Percentiles rank a stretch among this genome's conserved stretches.
These are phyloP conservation scores for Chymomyza fuscimana DNA, from an alignment of 2,888 invertebrate species.

Conservation along the genomic window DNA sequence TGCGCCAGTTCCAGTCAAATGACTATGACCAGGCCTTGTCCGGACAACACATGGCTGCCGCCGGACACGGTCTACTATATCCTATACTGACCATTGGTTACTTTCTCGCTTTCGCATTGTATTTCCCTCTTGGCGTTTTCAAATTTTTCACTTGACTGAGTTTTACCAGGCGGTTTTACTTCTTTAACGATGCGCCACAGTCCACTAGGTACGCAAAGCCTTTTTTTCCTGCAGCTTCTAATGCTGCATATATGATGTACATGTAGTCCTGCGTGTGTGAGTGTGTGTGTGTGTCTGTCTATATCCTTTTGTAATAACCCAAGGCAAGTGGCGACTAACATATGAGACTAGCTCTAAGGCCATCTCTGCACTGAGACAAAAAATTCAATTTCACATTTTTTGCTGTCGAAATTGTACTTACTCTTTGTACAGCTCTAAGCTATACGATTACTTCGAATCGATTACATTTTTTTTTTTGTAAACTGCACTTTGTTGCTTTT, in stretches of 20 bases:
- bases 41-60: neutral
- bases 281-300: conserved; percentile 11
- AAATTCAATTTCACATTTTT: too few relatives aligned
- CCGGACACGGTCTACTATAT: neutral
- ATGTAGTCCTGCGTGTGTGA: neutral
- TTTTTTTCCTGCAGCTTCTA: neutral
- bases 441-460: too few relatives aligned
- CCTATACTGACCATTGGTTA: neutral
- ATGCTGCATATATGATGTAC: too few relatives aligned
- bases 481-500: too few relatives aligned
- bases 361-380: neutral
- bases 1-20: neutral
- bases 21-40: neutral
- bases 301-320: conserved; percentile 58
- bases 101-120: neutral
- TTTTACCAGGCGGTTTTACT: conserved; percentile 49
- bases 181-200: conserved; percentile 46
- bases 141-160: conserved; percentile 60
- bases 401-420: too few relatives aligned
- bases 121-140: conserved; percentile 36
- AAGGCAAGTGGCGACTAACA: conserved; percentile 38
- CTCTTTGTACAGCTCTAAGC: too few relatives aligned
- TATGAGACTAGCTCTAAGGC: conserved; percentile 32
- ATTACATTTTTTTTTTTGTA: too few relatives aligned
- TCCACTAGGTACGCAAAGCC: conserved; percentile 8